Conservation (phyloP, 1,140 invertebrate genomes). For the Tribolium madens region DNA sequence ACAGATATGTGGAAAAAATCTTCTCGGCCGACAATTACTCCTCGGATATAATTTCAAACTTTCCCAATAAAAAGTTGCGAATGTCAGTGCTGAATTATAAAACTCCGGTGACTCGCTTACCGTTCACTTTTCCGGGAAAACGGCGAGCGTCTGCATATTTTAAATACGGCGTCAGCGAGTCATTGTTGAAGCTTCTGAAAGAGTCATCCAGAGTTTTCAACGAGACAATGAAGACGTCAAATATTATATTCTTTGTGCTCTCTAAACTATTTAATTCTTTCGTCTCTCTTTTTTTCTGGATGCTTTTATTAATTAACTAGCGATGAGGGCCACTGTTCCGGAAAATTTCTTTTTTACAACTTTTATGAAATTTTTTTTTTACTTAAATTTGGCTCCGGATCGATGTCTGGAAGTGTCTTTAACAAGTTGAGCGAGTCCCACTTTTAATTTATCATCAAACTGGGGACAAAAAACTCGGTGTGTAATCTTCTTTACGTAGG, state of each 20-base stretch:
- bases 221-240: slow-evolving; percentile 2
- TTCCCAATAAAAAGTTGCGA: neutral
- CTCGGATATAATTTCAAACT: too few species aligned
- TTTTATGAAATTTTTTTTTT: too few species aligned
- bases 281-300: neutral
- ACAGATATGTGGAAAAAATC: slow-evolving; percentile 28
- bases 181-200: slow-evolving; percentile 7
- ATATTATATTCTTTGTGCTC: neutral
- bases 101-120: neutral
- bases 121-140: neutral
- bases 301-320: too few species aligned
- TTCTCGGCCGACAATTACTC: neutral
- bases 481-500: slow-evolving; percentile 27
- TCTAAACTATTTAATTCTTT: neutral
- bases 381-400: too few species aligned
- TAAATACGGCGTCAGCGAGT: slow-evolving; percentile 26
- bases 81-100: slow-evolving; percentile 6
- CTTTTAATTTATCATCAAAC: slow-evolving; percentile 35
- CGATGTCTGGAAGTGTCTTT: neutral
- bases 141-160: slow-evolving; percentile 16
- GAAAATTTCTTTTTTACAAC: too few species aligned
- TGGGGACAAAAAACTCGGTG: slow-evolving; percentile 12
- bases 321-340: too few species aligned
- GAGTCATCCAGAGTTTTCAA: slow-evolving; percentile 14
- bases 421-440: neutral